Conservation (phyloP, 1,140 invertebrate genomes). For the Diorhabda elongata region DNA sequence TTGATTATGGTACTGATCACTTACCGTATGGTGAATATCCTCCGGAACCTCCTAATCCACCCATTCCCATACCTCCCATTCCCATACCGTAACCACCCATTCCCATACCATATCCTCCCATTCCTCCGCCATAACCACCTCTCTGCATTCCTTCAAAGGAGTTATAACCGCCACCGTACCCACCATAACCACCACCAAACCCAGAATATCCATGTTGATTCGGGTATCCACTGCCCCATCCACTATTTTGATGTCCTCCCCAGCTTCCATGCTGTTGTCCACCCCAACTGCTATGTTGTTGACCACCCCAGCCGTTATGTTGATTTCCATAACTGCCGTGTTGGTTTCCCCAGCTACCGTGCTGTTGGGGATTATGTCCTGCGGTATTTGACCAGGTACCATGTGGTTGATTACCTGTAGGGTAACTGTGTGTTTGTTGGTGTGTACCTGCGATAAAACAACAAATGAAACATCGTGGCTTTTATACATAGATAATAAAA, state of each 20-base stretch:
- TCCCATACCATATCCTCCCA: slow-evolving; percentile 20
- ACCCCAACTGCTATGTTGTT: not conserved
- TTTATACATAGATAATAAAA: too few relatives aligned
- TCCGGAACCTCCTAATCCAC: slow-evolving; percentile 25
- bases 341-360: not conserved
- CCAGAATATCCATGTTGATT: not conserved
- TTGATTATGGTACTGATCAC: not conserved
- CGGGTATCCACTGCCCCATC: slow-evolving; percentile 16
- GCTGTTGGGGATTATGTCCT: slow-evolving; percentile 5
- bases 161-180: slow-evolving; percentile 13
- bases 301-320: not conserved
- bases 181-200: slow-evolving; percentile 2
- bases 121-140: slow-evolving; percentile 18
- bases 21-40: not conserved
- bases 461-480: too few relatives aligned
- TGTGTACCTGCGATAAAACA: not conserved
- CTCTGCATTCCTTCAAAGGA: not conserved
- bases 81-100: slow-evolving; percentile 20
- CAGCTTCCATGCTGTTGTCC: slow-evolving; percentile 3
- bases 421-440: slow-evolving; percentile 1
- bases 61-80: slow-evolving; percentile 16
- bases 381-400: slow-evolving; percentile 7
- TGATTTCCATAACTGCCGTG: slow-evolving; percentile 5
- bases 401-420: slow-evolving; percentile 10
- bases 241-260: slow-evolving; percentile 9